Conservation (phyloP, 2,888 invertebrate species). For the Malthinus flaveolus region DNA sequence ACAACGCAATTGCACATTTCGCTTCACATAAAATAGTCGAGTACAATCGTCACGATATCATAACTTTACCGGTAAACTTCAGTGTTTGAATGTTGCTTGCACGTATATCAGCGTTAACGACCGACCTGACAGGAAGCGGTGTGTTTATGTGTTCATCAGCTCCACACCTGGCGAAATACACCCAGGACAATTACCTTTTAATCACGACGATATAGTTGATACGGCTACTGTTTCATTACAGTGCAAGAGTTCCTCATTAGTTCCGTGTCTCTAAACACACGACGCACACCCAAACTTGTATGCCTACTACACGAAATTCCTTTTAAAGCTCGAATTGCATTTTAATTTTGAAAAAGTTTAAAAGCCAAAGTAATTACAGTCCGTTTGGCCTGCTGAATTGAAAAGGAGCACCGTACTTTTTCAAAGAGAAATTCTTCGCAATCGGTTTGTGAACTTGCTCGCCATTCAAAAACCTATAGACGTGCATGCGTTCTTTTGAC, state of each 20-base stretch:
- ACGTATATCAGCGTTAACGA: slow-evolving; percentile 43
- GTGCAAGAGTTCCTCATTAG: neutral
- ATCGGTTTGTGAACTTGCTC: slow-evolving; percentile 16
- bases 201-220: slow-evolving; percentile 25
- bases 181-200: slow-evolving; percentile 36
- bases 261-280: too few relatives aligned
- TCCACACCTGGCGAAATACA: slow-evolving; percentile 41
- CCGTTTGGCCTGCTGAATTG: slow-evolving; percentile 7
- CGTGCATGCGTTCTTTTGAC: slow-evolving; percentile 22
- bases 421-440: slow-evolving; percentile 17
- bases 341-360: neutral
- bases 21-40: slow-evolving; percentile 32
- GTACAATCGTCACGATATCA: slow-evolving; percentile 37
- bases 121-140: slow-evolving; percentile 43
- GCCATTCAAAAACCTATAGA: slow-evolving; percentile 11
- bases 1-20: slow-evolving; percentile 31
- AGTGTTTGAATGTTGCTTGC: slow-evolving; percentile 37
- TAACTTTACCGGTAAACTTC: slow-evolving; percentile 35
- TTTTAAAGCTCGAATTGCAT: too few relatives aligned
- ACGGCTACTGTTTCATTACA: slow-evolving; percentile 19
- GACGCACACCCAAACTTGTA: too few relatives aligned
- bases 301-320: too few relatives aligned
- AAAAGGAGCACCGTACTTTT: slow-evolving; percentile 2
- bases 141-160: slow-evolving; percentile 46
- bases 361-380: slow-evolving; percentile 15